Conservation (phyloP, 2,888 invertebrate species). For the Prostheceraeus crozeri region DNA sequence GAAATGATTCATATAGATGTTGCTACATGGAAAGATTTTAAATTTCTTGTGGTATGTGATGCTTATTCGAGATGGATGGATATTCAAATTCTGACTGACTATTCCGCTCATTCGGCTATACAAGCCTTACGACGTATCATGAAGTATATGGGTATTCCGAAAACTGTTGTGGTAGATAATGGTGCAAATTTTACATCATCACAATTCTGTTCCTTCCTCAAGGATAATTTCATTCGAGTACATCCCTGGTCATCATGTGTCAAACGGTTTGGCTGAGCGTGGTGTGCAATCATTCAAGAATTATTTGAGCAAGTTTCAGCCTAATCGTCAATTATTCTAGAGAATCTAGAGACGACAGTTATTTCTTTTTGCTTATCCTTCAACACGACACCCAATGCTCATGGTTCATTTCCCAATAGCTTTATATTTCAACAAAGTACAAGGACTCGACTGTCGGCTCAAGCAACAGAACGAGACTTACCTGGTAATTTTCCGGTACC, state of each 20-base stretch:
- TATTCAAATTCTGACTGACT: neutral
- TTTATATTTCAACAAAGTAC: neutral
- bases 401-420: neutral
- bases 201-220: neutral
- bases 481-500: neutral
- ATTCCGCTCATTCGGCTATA: neutral
- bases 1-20: too few relatives aligned
- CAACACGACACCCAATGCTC: conserved; percentile 11
- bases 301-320: neutral
- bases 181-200: neutral
- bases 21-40: too few relatives aligned
- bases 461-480: conserved; percentile 7
- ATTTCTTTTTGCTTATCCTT: neutral
- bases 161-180: neutral
- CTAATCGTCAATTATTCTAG: too few relatives aligned
- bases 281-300: conserved; percentile 5
- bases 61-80: conserved; percentile 8
- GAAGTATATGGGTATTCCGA: neutral
- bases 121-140: neutral
- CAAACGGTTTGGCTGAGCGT: conserved; percentile 21
- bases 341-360: neutral
- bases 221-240: neutral
- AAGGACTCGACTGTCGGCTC: conserved; percentile 6
- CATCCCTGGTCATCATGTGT: conserved; percentile 22
- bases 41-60: too few relatives aligned